A percentile compares a stretch with the other conserved stretches of the same genome.
phyloP scores from a whole-genome alignment of 2,888 invertebrate species.

The Idaea dimidiata region DNA sequence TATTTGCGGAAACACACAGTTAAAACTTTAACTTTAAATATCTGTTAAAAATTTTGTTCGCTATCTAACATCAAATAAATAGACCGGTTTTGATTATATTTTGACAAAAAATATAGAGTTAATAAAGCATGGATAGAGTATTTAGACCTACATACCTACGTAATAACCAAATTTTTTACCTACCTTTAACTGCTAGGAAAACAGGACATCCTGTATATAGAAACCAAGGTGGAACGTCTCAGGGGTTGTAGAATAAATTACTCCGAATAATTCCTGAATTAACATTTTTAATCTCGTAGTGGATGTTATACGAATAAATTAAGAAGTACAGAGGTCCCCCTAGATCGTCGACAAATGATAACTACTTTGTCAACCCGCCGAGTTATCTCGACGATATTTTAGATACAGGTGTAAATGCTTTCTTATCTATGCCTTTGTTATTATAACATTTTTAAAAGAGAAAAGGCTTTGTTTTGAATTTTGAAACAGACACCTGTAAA shows the following conservation, averaged over 20 bases:
- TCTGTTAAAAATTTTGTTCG: too few species aligned
- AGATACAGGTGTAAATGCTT: slow-evolving; percentile 20
- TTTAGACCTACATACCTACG: too few species aligned
- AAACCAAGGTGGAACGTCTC: slow-evolving; percentile 53
- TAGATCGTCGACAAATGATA: slow-evolving; percentile 51
- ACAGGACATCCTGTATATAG: slow-evolving; percentile 39
- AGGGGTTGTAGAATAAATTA: slow-evolving; percentile 68
- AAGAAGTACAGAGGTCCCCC: slow-evolving; percentile 32
- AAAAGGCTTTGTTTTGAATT: background rate
- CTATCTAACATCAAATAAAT: too few species aligned
- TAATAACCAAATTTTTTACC: too few species aligned
- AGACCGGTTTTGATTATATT: too few species aligned
- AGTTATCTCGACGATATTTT: slow-evolving; percentile 42
- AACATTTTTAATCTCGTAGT: slow-evolving; percentile 78
- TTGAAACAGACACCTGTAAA: background rate
- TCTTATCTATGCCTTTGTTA: background rate
- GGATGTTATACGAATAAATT: slow-evolving; percentile 74
- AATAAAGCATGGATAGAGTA: too few species aligned
- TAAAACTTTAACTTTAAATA: too few species aligned
- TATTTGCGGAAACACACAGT: too few species aligned
- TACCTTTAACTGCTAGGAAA: too few species aligned
- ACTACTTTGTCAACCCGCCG: slow-evolving; percentile 35
- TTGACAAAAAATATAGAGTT: too few species aligned
- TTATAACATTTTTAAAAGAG: background rate
- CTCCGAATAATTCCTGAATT: slow-evolving; percentile 75